Evolutionary conservation across 2,797 vertebrate species (phyloP).

Genomic region (Echiichthys vipera): DNA sequence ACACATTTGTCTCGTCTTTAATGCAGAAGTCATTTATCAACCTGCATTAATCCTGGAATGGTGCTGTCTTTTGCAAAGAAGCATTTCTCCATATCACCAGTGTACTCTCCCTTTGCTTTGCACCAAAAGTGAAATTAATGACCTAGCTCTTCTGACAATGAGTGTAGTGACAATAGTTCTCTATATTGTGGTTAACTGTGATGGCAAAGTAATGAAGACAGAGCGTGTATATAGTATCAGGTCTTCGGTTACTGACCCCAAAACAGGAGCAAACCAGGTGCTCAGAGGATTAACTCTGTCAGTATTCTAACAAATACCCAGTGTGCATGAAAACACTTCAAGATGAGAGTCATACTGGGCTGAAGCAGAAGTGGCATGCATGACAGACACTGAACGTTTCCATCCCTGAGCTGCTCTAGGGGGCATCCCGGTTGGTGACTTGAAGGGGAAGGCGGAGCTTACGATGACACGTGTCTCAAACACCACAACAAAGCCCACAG

Average conservation of each 20-base stretch:
- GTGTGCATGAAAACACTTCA: conserved; percentile 68
- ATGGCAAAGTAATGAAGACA: conserved; percentile 62
- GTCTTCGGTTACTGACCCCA: conserved; percentile 49
- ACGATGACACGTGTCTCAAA: conserved; percentile 72
- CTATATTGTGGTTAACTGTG: conserved; percentile 53
- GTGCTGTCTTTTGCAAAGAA: conserved; percentile 49
- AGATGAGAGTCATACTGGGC: conserved; percentile 61
- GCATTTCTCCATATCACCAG: conserved; percentile 29
- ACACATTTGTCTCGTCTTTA: conserved; percentile 39
- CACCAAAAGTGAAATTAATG: conserved; percentile 50
- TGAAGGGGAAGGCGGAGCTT: conserved; percentile 54
- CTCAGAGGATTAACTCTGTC: conserved; percentile 70
- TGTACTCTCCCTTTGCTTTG: background rate
- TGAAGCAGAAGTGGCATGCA: conserved; percentile 61
- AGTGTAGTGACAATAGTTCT: conserved; percentile 37
- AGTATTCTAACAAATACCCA: conserved; percentile 73
- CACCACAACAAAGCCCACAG: conserved; percentile 78
- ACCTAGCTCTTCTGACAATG: conserved; percentile 48
- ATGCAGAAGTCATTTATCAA: conserved; percentile 46
- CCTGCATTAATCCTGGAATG: conserved; percentile 51
- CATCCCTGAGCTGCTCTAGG: conserved; percentile 45
- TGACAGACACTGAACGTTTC: conserved; percentile 70
- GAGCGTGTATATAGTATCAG: conserved; percentile 41
- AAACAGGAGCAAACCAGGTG: conserved; percentile 74
- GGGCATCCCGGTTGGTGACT: conserved; percentile 44